Percentiles rank a stretch among this genome's conserved stretches.
phyloP scores from a whole-genome alignment of 2,113 vertebrate species.

The Anhinga anhinga region DNA sequence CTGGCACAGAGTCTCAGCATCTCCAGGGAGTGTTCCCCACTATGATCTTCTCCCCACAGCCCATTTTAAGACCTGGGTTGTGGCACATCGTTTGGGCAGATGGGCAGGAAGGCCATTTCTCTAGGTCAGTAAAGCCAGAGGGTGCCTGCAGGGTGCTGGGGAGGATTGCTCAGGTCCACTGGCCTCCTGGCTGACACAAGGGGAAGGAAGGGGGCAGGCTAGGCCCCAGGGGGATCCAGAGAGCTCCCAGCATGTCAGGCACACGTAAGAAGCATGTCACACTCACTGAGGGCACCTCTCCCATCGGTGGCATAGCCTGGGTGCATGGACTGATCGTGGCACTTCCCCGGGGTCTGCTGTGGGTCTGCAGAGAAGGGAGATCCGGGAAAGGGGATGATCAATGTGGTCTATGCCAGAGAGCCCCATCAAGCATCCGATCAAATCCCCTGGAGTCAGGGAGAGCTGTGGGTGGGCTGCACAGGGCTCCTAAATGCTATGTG shows the following conservation, averaged over 20 bases:
- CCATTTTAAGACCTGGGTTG: not conserved
- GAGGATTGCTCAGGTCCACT: not conserved
- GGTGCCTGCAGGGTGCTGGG: too few relatives aligned
- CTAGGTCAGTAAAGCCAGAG: not conserved
- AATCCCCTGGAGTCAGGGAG: fast-evolving
- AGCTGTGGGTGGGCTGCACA: not conserved
- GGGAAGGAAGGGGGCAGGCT: not conserved
- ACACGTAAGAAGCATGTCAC: not conserved
- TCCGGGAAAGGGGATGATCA: not conserved
- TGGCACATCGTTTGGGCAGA: not conserved
- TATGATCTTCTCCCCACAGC: not conserved
- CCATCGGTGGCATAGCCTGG: fast-evolving
- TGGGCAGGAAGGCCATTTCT: not conserved
- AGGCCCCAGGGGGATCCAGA: not conserved
- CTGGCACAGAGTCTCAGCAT: not conserved
- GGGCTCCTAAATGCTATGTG: not conserved
- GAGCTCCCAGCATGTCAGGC: not conserved
- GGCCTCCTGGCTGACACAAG: not conserved
- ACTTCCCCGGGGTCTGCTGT: not conserved
- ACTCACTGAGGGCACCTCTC: not conserved
- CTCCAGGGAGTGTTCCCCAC: not conserved
- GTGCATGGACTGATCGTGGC: fast-evolving
- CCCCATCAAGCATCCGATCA: not conserved
- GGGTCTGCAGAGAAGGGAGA: not conserved
- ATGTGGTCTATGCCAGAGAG: not conserved